Conservation (phyloP, 2,113 vertebrate species). For the Bujurquina vittata region DNA sequence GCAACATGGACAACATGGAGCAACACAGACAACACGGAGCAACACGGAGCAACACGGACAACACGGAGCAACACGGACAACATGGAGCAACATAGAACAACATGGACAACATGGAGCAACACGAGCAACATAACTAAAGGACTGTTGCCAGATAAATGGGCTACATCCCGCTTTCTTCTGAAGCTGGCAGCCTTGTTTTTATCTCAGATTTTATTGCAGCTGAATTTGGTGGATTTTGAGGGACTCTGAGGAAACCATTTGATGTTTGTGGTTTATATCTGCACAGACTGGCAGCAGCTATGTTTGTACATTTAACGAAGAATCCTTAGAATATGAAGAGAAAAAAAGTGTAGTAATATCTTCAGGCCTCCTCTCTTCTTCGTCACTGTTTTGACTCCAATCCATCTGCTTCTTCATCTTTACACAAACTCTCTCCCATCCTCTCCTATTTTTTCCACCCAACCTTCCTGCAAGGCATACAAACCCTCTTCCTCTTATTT, state of each 20-base stretch:
- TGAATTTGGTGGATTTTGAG: background rate
- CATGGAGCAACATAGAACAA: too few relatives aligned
- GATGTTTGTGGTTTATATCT: background rate
- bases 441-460: background rate
- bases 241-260: background rate
- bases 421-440: background rate
- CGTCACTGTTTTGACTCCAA: background rate
- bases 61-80: too few relatives aligned
- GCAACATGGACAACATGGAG: too few relatives aligned
- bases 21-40: too few relatives aligned
- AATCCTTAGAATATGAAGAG: slow-evolving; percentile 10
- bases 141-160: background rate
- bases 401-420: background rate
- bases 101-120: too few relatives aligned
- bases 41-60: background rate
- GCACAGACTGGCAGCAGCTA: background rate
- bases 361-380: background rate
- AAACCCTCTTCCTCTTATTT: background rate
- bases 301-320: background rate
- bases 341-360: too few relatives aligned
- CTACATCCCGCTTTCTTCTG: background rate
- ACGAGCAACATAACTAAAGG: background rate
- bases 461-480: background rate
- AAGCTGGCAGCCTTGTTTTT: too few relatives aligned
- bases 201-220: too few relatives aligned